Evolutionary conservation across 2,113 vertebrate species (phyloP).

Genomic region (Sceloporus undulatus): DNA sequence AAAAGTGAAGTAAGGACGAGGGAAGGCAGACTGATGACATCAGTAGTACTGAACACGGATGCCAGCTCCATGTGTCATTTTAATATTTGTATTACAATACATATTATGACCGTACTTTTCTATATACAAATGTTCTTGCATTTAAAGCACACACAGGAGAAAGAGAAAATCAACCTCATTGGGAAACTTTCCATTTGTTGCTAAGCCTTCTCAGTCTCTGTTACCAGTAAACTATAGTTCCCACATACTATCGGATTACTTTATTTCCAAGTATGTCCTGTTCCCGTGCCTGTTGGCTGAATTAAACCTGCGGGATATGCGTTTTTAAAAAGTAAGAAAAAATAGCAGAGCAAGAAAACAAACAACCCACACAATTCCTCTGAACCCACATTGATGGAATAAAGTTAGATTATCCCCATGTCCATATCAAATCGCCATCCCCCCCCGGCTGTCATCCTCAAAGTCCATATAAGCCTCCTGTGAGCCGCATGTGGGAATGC

Average conservation of each 20-base stretch:
- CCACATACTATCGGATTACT: conserved; percentile 48
- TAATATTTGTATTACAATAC: conserved; percentile 7
- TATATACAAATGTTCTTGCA: conserved; percentile 31
- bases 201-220: conserved; percentile 61
- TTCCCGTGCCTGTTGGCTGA: conserved; percentile 44
- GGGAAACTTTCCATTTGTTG: conserved; percentile 51
- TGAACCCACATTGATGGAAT: conserved; percentile 90
- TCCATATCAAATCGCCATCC: conserved; percentile 89
- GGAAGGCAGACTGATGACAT: too few species aligned
- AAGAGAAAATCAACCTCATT: conserved; percentile 63
- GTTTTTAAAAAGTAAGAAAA: conserved; percentile 85
- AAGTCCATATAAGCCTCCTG: conserved; percentile 84
- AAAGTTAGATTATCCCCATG: conserved; percentile 88
- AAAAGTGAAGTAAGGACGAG: too few species aligned
- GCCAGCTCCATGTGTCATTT: not conserved
- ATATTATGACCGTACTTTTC: conserved; percentile 13
- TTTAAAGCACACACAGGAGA: conserved; percentile 43
- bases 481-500: conserved; percentile 84
- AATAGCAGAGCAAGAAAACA: conserved; percentile 87
- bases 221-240: conserved; percentile 62
- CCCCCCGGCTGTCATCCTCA: conserved; percentile 82
- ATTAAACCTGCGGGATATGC: conserved; percentile 30
- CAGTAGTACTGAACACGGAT: too few species aligned
- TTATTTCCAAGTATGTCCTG: conserved; percentile 46
- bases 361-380: conserved; percentile 86